phyloP scores from a whole-genome alignment of 2,797 vertebrate genomes.

The Champsocephalus gunnari region DNA sequence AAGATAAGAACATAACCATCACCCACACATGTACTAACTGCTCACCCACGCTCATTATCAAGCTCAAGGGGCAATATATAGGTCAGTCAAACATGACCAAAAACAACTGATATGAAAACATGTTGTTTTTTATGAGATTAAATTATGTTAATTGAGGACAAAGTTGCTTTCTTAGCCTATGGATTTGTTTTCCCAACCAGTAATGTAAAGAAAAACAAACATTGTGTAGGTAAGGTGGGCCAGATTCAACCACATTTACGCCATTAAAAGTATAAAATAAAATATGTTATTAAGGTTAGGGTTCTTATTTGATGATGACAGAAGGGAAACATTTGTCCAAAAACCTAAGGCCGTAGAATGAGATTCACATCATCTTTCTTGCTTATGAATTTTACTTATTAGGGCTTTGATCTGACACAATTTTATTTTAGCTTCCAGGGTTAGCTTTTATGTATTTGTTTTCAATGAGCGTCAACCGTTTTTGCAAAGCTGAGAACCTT shows the following conservation, averaged over 20 bases:
- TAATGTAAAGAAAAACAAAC: neutral
- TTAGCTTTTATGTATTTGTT: too few relatives aligned
- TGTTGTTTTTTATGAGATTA: neutral
- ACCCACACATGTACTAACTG: conserved; percentile 46
- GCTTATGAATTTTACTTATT: too few relatives aligned
- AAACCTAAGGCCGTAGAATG: neutral
- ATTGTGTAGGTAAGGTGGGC: too few relatives aligned
- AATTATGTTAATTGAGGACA: neutral
- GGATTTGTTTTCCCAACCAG: neutral
- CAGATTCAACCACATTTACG: too few relatives aligned
- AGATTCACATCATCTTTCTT: too few relatives aligned
- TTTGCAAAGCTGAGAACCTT: too few relatives aligned
- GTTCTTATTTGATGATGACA: neutral
- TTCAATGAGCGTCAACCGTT: too few relatives aligned
- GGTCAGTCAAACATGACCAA: conserved; percentile 18
- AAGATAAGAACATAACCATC: conserved; percentile 41
- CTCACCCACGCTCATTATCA: conserved; percentile 46
- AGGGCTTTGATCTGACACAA: too few relatives aligned
- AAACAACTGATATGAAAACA: neutral
- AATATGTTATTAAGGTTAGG: too few relatives aligned
- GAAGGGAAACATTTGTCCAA: neutral
- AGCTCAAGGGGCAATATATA: conserved; percentile 37
- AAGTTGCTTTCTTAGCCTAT: neutral
- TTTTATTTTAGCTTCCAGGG: too few relatives aligned
- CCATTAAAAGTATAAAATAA: too few relatives aligned